These are phyloP conservation scores for Stegostoma tigrinum DNA, from an alignment of 2,113 vertebrate genomes.

Conservation along the genomic window DNA sequence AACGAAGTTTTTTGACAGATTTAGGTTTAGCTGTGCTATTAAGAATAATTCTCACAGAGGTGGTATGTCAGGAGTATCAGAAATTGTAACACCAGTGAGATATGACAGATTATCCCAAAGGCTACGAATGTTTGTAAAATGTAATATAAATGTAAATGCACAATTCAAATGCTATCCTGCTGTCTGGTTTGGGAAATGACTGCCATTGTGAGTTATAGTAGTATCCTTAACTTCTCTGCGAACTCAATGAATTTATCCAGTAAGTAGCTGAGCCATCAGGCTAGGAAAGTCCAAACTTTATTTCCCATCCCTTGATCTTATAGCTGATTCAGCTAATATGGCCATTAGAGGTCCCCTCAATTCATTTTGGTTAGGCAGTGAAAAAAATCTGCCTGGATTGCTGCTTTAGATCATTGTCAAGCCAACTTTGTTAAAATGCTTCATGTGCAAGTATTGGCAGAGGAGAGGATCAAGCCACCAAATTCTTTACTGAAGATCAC, in stretches of 20 bases:
- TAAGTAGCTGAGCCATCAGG: background rate
- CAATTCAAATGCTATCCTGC: background rate
- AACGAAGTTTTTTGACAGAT: background rate
- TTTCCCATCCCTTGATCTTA: background rate
- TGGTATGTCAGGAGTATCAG: background rate
- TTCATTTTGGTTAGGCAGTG: background rate
- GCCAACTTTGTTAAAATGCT: background rate
- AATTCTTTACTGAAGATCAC: background rate
- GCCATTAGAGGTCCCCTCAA: background rate
- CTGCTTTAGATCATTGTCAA: background rate
- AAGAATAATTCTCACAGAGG: background rate
- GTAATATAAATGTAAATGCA: constrained; percentile 25
- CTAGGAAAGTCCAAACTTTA: background rate
- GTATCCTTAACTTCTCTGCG: background rate
- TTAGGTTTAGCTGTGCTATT: background rate
- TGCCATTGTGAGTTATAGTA: background rate
- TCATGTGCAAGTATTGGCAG: background rate
- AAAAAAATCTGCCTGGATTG: background rate
- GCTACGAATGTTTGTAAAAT: constrained; percentile 6
- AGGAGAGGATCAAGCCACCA: background rate
- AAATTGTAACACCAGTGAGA: background rate
- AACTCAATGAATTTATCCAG: background rate
- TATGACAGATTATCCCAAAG: background rate
- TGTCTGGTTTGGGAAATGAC: background rate
- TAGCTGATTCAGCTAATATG: background rate